Conservation (phyloP, 2,797 vertebrate genomes). For the Danio kyathit region DNA sequence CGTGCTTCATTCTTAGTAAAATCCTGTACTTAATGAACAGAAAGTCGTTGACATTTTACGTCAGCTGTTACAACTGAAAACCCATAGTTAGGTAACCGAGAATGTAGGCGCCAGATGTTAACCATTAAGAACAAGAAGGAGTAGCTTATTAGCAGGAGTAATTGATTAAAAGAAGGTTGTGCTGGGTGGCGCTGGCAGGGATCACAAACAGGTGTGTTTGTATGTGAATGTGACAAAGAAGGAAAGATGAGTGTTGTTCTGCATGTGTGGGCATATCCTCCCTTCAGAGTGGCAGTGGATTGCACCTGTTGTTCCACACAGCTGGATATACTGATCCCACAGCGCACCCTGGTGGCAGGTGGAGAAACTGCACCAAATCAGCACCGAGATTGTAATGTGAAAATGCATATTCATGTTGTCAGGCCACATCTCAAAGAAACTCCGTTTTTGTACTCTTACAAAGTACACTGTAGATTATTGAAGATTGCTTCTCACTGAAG, state of each 20-base stretch:
- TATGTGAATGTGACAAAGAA: constrained; percentile 45
- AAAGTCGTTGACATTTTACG: constrained; percentile 8
- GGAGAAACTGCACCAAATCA: constrained; percentile 1
- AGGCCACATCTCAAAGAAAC: not conserved
- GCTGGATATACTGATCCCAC: constrained; percentile 56
- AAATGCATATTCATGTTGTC: constrained; percentile 6
- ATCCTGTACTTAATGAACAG: not conserved
- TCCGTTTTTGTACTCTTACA: constrained; percentile 38
- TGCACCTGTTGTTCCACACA: constrained; percentile 22
- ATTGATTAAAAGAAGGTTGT: constrained; percentile 50
- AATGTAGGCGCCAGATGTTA: constrained; percentile 27
- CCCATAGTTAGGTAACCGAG: constrained; percentile 4
- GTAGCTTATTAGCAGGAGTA: constrained; percentile 46
- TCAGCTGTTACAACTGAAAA: constrained; percentile 3
- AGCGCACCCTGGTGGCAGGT: constrained; percentile 61
- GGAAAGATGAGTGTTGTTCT: constrained; percentile 40
- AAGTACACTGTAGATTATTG: not conserved
- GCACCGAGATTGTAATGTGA: not conserved
- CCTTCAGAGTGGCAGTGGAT: constrained; percentile 1
- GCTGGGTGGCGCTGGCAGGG: constrained; percentile 23
- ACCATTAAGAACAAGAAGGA: constrained; percentile 32
- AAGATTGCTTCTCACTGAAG: too few species aligned
- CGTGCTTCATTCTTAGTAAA: not conserved
- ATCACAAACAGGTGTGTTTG: constrained; percentile 34
- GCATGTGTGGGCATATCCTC: constrained; percentile 29